phyloP scores from a whole-genome alignment of 2,797 vertebrate genomes.

The Fundulus diaphanus region DNA sequence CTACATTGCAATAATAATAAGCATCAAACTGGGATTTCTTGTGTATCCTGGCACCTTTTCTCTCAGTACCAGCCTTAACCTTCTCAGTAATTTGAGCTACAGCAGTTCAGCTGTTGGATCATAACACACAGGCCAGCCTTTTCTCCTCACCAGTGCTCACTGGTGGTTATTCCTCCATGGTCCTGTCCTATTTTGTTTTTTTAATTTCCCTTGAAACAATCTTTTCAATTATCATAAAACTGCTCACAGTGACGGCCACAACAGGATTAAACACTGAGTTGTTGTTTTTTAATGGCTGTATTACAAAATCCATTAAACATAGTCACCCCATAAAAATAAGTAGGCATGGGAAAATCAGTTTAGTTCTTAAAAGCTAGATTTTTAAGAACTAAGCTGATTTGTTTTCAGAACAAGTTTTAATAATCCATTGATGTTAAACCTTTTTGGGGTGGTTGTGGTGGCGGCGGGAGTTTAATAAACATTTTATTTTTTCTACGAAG shows the following conservation, averaged over 20 bases:
- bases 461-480: no score
- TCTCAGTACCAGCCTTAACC: background rate
- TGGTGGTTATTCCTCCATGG: no score
- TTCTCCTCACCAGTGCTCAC: no score
- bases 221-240: background rate
- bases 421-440: background rate
- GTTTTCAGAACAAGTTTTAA: background rate
- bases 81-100: background rate
- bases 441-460: background rate
- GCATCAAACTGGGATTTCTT: background rate
- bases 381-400: no score
- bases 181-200: no score
- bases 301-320: background rate
- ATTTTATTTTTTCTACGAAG: background rate
- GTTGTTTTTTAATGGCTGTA: background rate
- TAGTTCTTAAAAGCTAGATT: background rate
- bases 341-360: background rate
- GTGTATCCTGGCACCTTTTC: background rate
- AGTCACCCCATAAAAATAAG: background rate
- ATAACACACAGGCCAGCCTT: background rate
- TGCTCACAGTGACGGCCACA: background rate
- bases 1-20: background rate
- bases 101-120: conserved; percentile 4
- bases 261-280: background rate
- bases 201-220: background rate